Evolutionary conservation across 1,140 invertebrate genomes (phyloP).

Genomic region (Drosophila orena): DNA sequence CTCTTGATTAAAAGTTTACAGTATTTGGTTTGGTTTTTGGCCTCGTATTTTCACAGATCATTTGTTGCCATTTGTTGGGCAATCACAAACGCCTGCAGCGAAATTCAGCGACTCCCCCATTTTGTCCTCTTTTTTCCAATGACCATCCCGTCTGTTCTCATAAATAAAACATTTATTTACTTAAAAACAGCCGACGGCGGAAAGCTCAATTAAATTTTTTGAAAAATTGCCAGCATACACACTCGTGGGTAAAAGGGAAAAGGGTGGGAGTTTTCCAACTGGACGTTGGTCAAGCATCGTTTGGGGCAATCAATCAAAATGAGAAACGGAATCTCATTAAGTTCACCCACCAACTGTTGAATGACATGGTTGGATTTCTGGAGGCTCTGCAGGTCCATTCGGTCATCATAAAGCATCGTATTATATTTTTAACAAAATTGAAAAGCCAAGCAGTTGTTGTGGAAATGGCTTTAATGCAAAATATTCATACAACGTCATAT

Average conservation of each 20-base stretch:
- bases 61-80: slow-evolving; percentile 59
- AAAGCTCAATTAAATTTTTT: slow-evolving; percentile 76
- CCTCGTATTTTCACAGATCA: slow-evolving; percentile 70
- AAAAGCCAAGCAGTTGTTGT: too few relatives aligned
- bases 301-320: slow-evolving; percentile 67
- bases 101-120: slow-evolving; percentile 1
- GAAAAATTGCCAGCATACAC: slow-evolving; percentile 59
- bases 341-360: slow-evolving; percentile 38
- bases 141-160: slow-evolving; percentile 37
- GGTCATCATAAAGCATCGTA: too few relatives aligned
- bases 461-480: neutral
- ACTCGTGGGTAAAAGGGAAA: neutral
- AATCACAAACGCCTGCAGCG: slow-evolving; percentile 30
- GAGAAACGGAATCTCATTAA: slow-evolving; percentile 65
- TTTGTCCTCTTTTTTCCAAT: neutral
- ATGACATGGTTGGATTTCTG: slow-evolving; percentile 14
- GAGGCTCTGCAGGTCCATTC: too few relatives aligned
- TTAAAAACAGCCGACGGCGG: slow-evolving; percentile 65
- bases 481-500: neutral
- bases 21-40: slow-evolving; percentile 36
- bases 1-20: slow-evolving; percentile 75
- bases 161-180: slow-evolving; percentile 80
- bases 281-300: slow-evolving; percentile 39
- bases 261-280: slow-evolving; percentile 1
- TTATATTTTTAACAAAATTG: neutral